Conservation (phyloP, 2,113 vertebrate species). For the Dasyprocta punctata region DNA sequence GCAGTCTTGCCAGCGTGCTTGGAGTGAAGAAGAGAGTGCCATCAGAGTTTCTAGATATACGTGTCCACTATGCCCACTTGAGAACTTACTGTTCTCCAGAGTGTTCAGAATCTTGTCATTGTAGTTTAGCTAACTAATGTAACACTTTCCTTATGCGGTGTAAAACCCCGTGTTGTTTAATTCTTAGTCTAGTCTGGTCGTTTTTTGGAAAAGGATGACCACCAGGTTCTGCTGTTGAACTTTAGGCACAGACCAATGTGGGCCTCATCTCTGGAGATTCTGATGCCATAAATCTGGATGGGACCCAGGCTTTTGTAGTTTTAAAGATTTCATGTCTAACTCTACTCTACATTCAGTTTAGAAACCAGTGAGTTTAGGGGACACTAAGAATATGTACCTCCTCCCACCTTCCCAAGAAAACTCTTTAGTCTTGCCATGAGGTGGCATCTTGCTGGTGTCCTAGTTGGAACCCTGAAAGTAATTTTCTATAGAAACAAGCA, state of each 20-base stretch:
- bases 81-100: background rate
- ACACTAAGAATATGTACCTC: background rate
- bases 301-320: background rate
- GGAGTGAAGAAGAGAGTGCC: background rate
- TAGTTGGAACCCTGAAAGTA: background rate
- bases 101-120: background rate
- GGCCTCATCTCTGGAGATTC: background rate
- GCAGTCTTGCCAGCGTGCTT: background rate
- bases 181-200: background rate
- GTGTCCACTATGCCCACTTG: background rate
- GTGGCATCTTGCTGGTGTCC: background rate
- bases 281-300: background rate
- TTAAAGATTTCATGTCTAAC: background rate
- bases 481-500: background rate
- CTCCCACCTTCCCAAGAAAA: background rate
- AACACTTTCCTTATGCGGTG: background rate
- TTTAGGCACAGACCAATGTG: background rate
- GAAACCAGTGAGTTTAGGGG: background rate
- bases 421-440: background rate
- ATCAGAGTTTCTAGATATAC: background rate
- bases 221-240: fast-evolving
- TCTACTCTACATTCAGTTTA: background rate
- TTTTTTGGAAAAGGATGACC: background rate
- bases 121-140: background rate
- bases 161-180: background rate